Conservation (phyloP, 2,888 invertebrate species). For the Antheraea assamensis region DNA sequence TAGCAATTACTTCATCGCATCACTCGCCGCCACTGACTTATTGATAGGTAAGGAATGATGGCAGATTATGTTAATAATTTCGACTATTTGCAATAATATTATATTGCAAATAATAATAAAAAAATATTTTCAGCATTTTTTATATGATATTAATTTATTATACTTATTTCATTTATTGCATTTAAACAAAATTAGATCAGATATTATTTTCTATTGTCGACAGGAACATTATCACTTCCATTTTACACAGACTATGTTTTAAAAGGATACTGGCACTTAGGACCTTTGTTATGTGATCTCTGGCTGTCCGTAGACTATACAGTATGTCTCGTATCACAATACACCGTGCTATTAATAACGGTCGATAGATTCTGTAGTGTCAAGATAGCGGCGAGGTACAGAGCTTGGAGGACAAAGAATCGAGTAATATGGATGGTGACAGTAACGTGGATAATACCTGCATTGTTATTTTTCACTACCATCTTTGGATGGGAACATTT, state of each 20-base stretch:
- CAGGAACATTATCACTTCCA: conserved; percentile 98
- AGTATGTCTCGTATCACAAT: conserved; percentile 99
- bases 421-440: conserved; percentile 97
- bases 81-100: not conserved
- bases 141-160: too few species aligned
- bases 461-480: conserved; percentile 97
- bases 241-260: conserved; percentile 99
- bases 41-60: conserved; percentile 88
- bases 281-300: conserved; percentile 96
- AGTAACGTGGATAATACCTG: conserved; percentile 98
- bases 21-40: conserved; percentile 97
- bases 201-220: conserved; percentile 45
- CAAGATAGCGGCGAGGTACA: conserved; percentile 97
- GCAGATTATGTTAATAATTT: not conserved
- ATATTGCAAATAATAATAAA: not conserved
- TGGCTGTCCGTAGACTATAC: conserved; percentile 99
- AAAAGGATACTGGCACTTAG: conserved; percentile 98
- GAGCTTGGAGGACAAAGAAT: conserved; percentile 97
- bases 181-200: not conserved
- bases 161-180: not conserved
- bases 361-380: conserved; percentile 99
- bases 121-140: not conserved
- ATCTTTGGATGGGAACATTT: conserved; percentile 99
- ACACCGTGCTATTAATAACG: conserved; percentile 98
- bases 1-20: conserved; percentile 99